phyloP scores from a whole-genome alignment of 2,113 vertebrate genomes.

The Prunella fulvescens region DNA sequence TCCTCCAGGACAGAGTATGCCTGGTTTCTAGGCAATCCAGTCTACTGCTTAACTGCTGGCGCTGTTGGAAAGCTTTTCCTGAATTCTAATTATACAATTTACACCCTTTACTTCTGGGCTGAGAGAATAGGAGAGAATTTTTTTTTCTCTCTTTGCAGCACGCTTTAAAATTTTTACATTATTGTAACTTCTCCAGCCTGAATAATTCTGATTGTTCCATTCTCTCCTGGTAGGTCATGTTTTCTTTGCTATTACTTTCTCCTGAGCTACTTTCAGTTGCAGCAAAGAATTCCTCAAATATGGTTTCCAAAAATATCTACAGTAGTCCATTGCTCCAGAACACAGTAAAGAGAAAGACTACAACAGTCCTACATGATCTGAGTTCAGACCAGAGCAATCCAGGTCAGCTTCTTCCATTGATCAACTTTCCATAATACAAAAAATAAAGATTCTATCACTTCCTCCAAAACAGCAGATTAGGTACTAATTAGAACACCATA shows the following conservation, averaged over 20 bases:
- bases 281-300: neutral
- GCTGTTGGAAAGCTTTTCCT: neutral
- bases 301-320: neutral
- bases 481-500: neutral
- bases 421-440: neutral
- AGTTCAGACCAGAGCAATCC: neutral
- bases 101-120: neutral
- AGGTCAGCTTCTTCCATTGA: fast-evolving
- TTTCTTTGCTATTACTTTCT: neutral
- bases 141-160: neutral
- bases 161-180: neutral
- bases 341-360: neutral
- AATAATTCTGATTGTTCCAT: neutral
- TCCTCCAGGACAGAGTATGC: neutral
- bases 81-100: neutral
- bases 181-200: neutral
- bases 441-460: neutral
- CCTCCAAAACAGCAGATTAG: neutral
- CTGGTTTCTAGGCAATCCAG: neutral
- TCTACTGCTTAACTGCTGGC: neutral
- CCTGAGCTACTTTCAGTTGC: neutral
- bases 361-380: neutral
- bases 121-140: neutral
- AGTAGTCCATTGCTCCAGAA: neutral
- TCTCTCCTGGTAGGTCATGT: neutral